phyloP scores from a whole-genome alignment of 2,797 vertebrate species.

The Rhynchotus rufescens region DNA sequence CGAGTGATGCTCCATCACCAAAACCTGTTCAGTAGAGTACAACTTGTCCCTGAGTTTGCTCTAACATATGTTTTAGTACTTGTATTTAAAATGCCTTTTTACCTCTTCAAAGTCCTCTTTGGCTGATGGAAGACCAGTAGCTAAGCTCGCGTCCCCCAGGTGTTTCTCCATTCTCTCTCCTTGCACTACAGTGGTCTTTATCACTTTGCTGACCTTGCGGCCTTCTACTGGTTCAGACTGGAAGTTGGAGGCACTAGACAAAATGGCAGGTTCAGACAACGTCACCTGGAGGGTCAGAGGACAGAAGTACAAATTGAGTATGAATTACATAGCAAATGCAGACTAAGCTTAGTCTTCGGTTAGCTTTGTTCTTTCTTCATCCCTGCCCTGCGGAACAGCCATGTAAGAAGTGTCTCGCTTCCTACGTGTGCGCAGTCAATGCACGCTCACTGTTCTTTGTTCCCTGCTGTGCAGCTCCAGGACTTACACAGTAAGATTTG shows the following conservation, averaged over 20 bases:
- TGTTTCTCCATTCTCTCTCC: conserved; percentile 93
- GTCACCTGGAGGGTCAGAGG: conserved; percentile 81
- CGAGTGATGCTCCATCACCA: background rate
- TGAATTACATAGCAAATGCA: background rate
- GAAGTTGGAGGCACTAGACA: conserved; percentile 84
- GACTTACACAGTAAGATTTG: rapidly evolving
- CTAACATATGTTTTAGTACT: background rate
- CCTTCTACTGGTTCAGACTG: conserved; percentile 91
- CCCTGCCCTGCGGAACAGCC: background rate
- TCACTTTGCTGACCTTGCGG: conserved; percentile 95
- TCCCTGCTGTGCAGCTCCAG: background rate
- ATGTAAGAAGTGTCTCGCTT: background rate
- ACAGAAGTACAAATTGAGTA: background rate
- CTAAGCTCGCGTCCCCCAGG: conserved; percentile 88
- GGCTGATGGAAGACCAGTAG: conserved; percentile 91
- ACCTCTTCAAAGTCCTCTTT: conserved; percentile 98
- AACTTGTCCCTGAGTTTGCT: background rate
- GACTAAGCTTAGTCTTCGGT: background rate
- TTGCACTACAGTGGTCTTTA: conserved; percentile 91
- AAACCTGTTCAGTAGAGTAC: background rate
- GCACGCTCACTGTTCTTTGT: background rate
- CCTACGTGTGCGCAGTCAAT: rapidly evolving
- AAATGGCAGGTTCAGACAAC: conserved; percentile 84
- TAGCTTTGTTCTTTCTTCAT: background rate
- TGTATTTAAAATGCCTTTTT: background rate